Base-by-base conservation (phyloP, 2,113 vertebrate genomes). In the Ochotona curzoniae region DNA sequence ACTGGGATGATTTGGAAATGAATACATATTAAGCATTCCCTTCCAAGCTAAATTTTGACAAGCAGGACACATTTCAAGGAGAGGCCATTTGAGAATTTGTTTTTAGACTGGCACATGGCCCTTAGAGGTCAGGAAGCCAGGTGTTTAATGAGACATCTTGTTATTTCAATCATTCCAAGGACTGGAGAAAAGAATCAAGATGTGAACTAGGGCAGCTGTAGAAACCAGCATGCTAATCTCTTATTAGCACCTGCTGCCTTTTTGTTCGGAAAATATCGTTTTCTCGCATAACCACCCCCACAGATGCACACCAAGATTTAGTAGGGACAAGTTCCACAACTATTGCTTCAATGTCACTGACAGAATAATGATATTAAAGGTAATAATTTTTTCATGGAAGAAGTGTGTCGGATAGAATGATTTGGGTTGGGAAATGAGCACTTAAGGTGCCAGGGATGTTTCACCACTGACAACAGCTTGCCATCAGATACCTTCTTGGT, bases 11-110 rank as follows among this genome's bases (percentile, higher is more conserved):
- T 78, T 67, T 87, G 73, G 47, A 83, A 83, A 73, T 25, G 73
- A 76, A 76, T 57, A 78, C 47, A 83, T 49, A 87, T 35, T 35
- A 93, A 83, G 18, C 28, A 79, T 83, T 87, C 20, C 7, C 79
- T 49, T 78, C 67, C 78, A 78, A 79, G 57, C n/a, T 91, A 90
- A 79, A 83, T 67, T 83, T 91, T 83, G 73, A 73, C 47, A 83
- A 79, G 60, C 75, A 87, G 90, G 38, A 60, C 17, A 66, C 49
- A 87, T 61, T 93, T 79, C 57, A 79, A 8, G n/a, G 63, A 57
- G 32, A 57, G 9, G 1, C 66, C 83, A 73, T 93, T 87, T 25
- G 47, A 73, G 30, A 51, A 20, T 61, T 78, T 84, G 61, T 61
- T 75, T 79, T 57, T 79, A 28, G 57, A 66, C 18, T 38, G 21